Conservation (phyloP, 2,797 vertebrate genomes). For the Lepilemur septentrionalis region DNA sequence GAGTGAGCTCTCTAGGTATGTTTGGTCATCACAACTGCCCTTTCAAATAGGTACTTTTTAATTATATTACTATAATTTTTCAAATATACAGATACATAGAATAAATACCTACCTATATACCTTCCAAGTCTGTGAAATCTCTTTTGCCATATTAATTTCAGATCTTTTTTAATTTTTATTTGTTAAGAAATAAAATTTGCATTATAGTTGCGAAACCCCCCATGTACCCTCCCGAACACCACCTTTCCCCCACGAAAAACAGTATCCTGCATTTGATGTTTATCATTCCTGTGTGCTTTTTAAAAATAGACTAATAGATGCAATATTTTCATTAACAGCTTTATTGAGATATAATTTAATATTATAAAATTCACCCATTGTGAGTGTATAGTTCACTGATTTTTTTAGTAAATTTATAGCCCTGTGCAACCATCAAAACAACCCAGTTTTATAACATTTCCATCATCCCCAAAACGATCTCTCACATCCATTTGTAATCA, state of each 20-base stretch:
- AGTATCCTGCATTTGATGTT: neutral
- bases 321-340: neutral
- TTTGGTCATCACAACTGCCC: neutral
- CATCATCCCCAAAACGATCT: neutral
- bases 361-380: neutral
- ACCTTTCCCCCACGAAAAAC: fast-evolving
- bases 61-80: neutral
- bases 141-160: neutral
- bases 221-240: neutral
- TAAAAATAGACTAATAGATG: neutral
- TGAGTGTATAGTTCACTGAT: neutral
- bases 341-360: neutral
- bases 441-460: neutral
- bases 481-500: neutral
- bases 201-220: neutral
- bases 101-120: neutral
- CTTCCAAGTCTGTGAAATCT: neutral
- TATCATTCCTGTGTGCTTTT: neutral
- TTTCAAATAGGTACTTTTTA: neutral
- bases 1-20: neutral
- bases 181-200: neutral
- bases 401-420: neutral
- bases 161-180: neutral
- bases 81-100: neutral
- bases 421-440: neutral